A percentile compares a stretch with the other conserved stretches of the same genome.
phyloP scores from a whole-genome alignment of 1,140 invertebrate genomes.

The Bilobella aurantiaca region DNA sequence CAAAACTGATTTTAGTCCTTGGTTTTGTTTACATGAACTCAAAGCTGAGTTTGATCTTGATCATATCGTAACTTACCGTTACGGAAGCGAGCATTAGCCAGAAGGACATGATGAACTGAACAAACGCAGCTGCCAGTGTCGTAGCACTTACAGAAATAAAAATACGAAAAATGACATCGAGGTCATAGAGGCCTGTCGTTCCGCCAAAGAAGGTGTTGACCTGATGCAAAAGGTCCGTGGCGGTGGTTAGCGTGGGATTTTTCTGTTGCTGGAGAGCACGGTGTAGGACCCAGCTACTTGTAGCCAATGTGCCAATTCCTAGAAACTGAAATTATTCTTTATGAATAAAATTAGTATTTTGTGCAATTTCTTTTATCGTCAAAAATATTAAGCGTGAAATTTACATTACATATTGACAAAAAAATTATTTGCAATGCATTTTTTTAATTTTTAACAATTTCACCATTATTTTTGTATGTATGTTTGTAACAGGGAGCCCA shows the following conservation, averaged over 20 bases:
- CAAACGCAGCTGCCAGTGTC: slow-evolving; percentile 19
- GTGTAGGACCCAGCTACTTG: slow-evolving; percentile 29
- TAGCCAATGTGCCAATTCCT: slow-evolving; percentile 14
- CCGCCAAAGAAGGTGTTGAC: slow-evolving; percentile 33
- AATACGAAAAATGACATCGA: slow-evolving; percentile 31
- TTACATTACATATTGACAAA: neutral
- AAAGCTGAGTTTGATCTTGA: too few relatives aligned
- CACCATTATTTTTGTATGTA: neutral
- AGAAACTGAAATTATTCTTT: slow-evolving; percentile 14
- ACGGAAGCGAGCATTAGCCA: slow-evolving; percentile 29
- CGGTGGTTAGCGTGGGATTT: slow-evolving; percentile 31
- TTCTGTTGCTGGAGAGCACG: slow-evolving; percentile 24
- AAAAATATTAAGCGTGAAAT: neutral
- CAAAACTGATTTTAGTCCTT: neutral
- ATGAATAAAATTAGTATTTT: neutral
- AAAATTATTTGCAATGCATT: neutral
- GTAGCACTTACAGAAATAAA: slow-evolving; percentile 12
- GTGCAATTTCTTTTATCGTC: neutral
- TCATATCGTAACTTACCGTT: slow-evolving; percentile 20
- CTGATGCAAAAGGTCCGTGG: slow-evolving; percentile 24
- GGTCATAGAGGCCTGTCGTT: slow-evolving; percentile 29
- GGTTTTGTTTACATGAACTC: neutral
- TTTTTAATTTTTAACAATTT: neutral
- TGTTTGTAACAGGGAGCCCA: too few relatives aligned
- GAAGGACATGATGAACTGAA: slow-evolving; percentile 32